phyloP scores from a whole-genome alignment of 2,888 invertebrate genomes.

The Drosophila anomelani region DNA sequence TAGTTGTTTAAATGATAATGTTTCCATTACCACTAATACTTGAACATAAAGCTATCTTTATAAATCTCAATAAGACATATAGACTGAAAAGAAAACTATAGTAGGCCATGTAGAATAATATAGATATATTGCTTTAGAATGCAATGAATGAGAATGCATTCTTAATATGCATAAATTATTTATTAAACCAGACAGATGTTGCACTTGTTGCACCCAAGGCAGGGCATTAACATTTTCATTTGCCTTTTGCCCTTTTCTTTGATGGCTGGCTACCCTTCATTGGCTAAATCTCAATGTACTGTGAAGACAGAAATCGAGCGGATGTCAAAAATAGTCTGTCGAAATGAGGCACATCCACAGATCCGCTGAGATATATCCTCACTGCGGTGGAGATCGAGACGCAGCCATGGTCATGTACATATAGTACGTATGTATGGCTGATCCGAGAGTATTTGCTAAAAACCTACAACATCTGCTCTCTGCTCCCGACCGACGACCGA shows the following conservation, averaged over 20 bases:
- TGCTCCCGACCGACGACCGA: conserved; percentile 24
- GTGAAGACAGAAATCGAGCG: conserved; percentile 36
- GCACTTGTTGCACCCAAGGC: background rate
- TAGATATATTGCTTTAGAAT: conserved; percentile 4
- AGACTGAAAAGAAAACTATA: background rate
- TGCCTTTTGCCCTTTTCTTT: background rate
- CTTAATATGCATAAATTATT: background rate
- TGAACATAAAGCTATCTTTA: background rate
- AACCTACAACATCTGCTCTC: conserved; percentile 41
- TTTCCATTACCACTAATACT: too few relatives aligned
- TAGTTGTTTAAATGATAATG: too few relatives aligned
- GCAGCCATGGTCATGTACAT: conserved; percentile 26
- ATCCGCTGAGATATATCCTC: conserved; percentile 13
- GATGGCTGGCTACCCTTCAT: conserved; percentile 1
- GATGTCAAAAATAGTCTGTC: conserved; percentile 65
- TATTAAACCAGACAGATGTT: background rate
- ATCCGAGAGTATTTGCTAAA: conserved; percentile 13
- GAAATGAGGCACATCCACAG: conserved; percentile 44
- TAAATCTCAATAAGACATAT: background rate
- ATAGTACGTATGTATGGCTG: conserved; percentile 2
- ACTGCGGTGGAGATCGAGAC: conserved; percentile 11
- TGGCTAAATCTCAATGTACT: conserved; percentile 19
- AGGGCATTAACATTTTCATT: conserved; percentile 1
- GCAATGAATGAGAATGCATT: background rate
- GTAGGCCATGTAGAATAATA: background rate